Percentiles rank a stretch among this genome's conserved stretches.
These are phyloP conservation scores for Erebia ligea DNA, from an alignment of 2,888 invertebrate species.

Conservation along the genomic window DNA sequence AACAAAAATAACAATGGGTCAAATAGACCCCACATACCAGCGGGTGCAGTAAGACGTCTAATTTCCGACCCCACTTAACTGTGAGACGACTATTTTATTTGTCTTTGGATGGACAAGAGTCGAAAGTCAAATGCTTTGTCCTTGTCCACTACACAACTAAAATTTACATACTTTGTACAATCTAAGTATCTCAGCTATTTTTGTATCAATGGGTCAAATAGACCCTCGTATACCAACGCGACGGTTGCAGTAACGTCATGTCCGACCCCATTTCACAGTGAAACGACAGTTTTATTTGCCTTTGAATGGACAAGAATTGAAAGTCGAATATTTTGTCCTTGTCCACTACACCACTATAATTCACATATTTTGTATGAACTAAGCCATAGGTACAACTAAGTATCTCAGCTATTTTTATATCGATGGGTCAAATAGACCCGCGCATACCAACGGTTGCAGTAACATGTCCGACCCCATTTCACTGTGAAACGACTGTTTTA, in stretches of 20 bases:
- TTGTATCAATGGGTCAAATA: constrained; percentile 52
- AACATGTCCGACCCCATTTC: constrained; percentile 76
- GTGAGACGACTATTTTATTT: constrained; percentile 77
- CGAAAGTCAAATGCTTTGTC: too few species aligned
- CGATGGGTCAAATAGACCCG: constrained; percentile 59
- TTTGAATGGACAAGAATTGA: constrained; percentile 45
- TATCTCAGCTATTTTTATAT: neutral
- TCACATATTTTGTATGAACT: too few species aligned
- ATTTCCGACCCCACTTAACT: constrained; percentile 75
- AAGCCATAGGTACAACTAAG: too few species aligned
- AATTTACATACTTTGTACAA: too few species aligned
- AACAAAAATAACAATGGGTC: too few species aligned
- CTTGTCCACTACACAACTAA: too few species aligned
- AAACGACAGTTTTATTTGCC: constrained; percentile 76
- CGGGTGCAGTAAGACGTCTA: constrained; percentile 62
- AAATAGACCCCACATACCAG: constrained; percentile 64
- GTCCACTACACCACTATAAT: too few species aligned
- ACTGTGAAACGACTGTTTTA: constrained; percentile 76
- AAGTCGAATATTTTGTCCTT: too few species aligned
- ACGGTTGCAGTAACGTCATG: constrained; percentile 74
- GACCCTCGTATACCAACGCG: constrained; percentile 68
- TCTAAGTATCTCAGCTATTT: neutral
- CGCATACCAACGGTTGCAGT: constrained; percentile 65
- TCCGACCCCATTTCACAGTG: constrained; percentile 75
- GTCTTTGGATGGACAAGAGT: constrained; percentile 51